These are phyloP conservation scores for Hoplostethus mediterraneus DNA, from an alignment of 2,797 vertebrate species.

Conservation along the genomic window DNA sequence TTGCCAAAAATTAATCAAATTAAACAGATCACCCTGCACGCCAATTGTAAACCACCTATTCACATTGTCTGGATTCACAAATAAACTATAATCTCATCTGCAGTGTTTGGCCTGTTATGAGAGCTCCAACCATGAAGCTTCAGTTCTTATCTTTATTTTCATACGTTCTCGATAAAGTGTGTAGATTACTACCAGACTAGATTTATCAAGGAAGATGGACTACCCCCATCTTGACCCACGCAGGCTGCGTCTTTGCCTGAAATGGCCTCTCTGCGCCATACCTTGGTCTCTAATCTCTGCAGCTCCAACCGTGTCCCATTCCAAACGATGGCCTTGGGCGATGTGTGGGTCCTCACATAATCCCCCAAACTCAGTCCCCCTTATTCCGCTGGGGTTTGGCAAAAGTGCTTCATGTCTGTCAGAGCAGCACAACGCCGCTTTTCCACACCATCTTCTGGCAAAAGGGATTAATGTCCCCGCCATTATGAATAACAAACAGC, in stretches of 20 bases:
- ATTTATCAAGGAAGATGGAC: constrained; percentile 25
- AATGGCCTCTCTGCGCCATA: constrained; percentile 51
- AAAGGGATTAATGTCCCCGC: constrained; percentile 72
- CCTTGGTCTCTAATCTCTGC: constrained; percentile 79
- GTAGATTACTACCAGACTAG: constrained; percentile 26
- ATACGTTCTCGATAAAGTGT: constrained; percentile 26
- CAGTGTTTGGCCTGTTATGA: background rate
- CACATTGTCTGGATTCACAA: constrained; percentile 16
- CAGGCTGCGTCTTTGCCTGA: constrained; percentile 41
- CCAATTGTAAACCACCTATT: constrained; percentile 12
- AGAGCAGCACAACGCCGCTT: constrained; percentile 48
- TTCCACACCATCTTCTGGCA: constrained; percentile 66
- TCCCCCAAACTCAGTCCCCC: constrained; percentile 72
- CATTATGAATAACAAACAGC: constrained; percentile 77
- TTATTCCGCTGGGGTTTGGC: constrained; percentile 75
- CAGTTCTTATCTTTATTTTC: constrained; percentile 47
- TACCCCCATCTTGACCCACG: constrained; percentile 40
- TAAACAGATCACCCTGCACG: constrained; percentile 28
- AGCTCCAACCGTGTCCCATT: constrained; percentile 74
- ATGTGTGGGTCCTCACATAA: constrained; percentile 75
- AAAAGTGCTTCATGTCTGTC: constrained; percentile 59
- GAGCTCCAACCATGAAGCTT: constrained; percentile 12
- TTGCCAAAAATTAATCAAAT: constrained; percentile 49
- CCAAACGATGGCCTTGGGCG: constrained; percentile 79
- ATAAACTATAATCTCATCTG: constrained; percentile 27